Base-by-base conservation (phyloP, 2,888 invertebrate genomes). In the Ectemnius lituratus region DNA sequence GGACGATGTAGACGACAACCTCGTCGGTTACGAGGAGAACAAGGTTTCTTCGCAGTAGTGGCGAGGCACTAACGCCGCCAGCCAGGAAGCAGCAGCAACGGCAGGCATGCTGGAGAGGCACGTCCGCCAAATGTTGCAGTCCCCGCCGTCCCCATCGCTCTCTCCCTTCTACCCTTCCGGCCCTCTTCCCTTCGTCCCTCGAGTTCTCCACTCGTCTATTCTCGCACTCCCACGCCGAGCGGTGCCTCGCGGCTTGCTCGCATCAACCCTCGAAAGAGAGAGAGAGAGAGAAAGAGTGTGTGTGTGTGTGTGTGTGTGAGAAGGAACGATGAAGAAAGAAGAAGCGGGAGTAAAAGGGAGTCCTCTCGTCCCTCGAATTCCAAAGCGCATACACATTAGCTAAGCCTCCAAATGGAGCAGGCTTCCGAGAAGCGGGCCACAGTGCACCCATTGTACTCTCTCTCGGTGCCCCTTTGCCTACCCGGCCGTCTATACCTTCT, bases 381-480 rank as follows among this genome's bases (percentile, higher is more conserved):
- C 52, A 52, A 52, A 52, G 52, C 52, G 52, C 52, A 52, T 52
- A 52, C 52, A 52, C 52, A 52, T 52, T 52, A 52, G 52, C n/a
- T 52, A 52, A 52, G 52, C 52, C 37, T 37, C 52, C 52, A 52
- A 52, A 52, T 52, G 52, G 52, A 52, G 52, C 52, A 16, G 52
- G 52, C 52, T 52, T 52, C 52, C 52, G 52, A 52, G 52, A 52
- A 52, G n/a, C 52, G 52, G 52, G 52, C n/a, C 52, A 52, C 52
- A 52, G 52, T 52, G 52, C 52, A 52, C n/a, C 52, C 52, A 52
- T 52, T 52, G 52, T 52, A 16, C 16, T 52, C n/a, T 14, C 16
- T 52, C n/a, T 14, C 52, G n/a, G 14, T 52, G 14, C 16, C 52
- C 16, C 16, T 52, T 14, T 16, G 52, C 14, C 52, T 52, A 16